These are phyloP conservation scores for Trypoxylon attenuatum DNA, from an alignment of 2,888 invertebrate species.

Conservation along the genomic window DNA sequence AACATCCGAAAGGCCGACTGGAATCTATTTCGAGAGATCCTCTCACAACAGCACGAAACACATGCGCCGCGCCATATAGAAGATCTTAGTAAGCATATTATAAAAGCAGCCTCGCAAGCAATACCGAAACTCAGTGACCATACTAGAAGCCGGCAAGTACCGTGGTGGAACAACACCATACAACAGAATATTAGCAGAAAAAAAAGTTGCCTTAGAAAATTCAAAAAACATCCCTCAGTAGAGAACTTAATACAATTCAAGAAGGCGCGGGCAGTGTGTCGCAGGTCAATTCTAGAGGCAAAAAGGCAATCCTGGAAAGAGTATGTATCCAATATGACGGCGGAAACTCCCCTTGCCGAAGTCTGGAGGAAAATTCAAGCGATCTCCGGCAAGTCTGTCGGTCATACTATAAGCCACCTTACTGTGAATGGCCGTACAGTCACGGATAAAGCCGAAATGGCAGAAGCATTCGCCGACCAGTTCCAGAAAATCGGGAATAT, in stretches of 20 bases:
- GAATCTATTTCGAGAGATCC: too few species aligned
- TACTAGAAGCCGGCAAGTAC: too few species aligned
- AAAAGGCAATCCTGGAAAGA: not conserved
- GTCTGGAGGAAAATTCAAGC: not conserved
- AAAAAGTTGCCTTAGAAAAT: not conserved
- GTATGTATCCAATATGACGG: not conserved
- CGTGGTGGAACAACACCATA: too few species aligned
- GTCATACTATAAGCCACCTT: not conserved
- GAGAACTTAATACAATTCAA: not conserved
- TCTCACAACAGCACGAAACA: too few species aligned
- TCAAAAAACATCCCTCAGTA: not conserved
- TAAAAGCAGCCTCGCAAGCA: too few species aligned
- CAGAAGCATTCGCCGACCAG: too few species aligned
- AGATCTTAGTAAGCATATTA: too few species aligned
- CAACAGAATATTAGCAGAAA: too few species aligned
- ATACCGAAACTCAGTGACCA: too few species aligned
- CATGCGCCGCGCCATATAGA: too few species aligned
- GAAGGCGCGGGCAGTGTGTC: not conserved
- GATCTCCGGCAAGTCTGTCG: not conserved
- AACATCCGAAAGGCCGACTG: too few species aligned
- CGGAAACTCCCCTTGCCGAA: not conserved
- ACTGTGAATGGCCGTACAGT: not conserved
- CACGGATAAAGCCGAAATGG: not conserved
- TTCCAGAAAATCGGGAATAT: too few species aligned
- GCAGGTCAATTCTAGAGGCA: not conserved